phyloP scores from a whole-genome alignment of 1,140 invertebrate species.

The Cecropterus lyciades region DNA sequence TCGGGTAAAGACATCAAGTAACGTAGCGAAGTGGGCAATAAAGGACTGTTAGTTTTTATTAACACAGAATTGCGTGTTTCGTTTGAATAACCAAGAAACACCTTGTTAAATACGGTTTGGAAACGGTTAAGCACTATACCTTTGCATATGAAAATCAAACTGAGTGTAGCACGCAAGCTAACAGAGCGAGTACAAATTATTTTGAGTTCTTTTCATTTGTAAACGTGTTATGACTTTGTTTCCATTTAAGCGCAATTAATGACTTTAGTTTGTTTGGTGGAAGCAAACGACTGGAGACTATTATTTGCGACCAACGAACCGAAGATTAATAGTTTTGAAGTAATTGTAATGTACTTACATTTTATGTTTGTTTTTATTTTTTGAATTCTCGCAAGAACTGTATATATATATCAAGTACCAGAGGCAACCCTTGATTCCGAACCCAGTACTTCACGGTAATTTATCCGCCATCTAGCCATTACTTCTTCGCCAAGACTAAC shows the following conservation, averaged over 20 bases:
- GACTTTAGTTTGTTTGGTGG: conserved; percentile 10
- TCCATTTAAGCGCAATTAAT: conserved; percentile 20
- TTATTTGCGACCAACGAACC: conserved; percentile 11
- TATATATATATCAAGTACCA: too few relatives aligned
- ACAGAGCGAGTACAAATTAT: conserved; percentile 22
- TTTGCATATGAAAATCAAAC: conserved; percentile 30
- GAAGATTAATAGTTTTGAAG: conserved; percentile 4
- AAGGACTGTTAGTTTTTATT: conserved; percentile 32
- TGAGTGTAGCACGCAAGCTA: conserved; percentile 17
- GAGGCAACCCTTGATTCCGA: too few relatives aligned
- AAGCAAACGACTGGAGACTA: not conserved
- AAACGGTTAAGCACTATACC: conserved; percentile 11
- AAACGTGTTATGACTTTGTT: conserved; percentile 22
- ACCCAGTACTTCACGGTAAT: too few relatives aligned
- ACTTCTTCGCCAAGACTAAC: too few relatives aligned
- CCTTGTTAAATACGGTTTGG: conserved; percentile 32
- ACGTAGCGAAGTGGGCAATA: conserved; percentile 23
- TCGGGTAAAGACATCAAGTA: conserved; percentile 24
- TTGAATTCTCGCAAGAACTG: too few relatives aligned
- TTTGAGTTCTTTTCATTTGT: conserved; percentile 21
- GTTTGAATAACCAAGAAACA: conserved; percentile 29
- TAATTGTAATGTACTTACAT: not conserved
- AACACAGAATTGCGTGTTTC: conserved; percentile 32
- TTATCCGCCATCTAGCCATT: too few relatives aligned
- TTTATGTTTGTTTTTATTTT: too few relatives aligned